Evolutionary conservation across 2,113 vertebrate species (phyloP).

Genomic region (Dromaius novaehollandiae): DNA sequence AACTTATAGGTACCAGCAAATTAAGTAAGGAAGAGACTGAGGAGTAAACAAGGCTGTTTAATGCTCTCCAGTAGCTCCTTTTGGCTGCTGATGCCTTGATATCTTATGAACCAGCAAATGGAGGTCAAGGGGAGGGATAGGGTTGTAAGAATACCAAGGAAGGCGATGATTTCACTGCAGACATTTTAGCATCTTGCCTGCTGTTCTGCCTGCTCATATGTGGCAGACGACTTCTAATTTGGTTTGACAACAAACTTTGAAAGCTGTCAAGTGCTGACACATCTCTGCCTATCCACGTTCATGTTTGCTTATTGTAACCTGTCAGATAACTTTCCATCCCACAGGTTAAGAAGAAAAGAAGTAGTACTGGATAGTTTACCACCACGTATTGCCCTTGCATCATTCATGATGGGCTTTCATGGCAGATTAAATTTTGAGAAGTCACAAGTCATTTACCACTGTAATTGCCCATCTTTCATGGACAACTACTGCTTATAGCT

Average conservation of each 20-base stretch:
- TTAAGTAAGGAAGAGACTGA: neutral
- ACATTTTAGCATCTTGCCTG: conserved; percentile 26
- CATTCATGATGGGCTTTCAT: conserved; percentile 44
- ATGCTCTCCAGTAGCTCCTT: neutral
- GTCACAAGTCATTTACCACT: conserved; percentile 46
- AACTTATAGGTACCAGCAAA: neutral
- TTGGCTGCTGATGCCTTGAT: neutral
- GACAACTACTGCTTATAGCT: conserved; percentile 23
- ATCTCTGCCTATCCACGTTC: neutral
- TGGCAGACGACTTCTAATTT: conserved; percentile 58
- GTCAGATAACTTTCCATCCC: conserved; percentile 42
- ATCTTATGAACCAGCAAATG: neutral
- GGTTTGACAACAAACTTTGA: conserved; percentile 65
- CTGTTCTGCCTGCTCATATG: conserved; percentile 1
- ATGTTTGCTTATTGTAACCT: conserved; percentile 47
- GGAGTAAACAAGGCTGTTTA: neutral
- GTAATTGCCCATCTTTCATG: conserved; percentile 18
- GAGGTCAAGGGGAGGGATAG: conserved; percentile 18
- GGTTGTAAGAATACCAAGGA: neutral
- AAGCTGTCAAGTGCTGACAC: conserved; percentile 41
- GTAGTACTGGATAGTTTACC: neutral
- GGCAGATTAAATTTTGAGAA: conserved; percentile 62
- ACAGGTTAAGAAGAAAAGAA: conserved; percentile 40
- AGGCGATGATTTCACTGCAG: conserved; percentile 26
- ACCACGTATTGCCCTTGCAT: conserved; percentile 9